Base-by-base conservation (phyloP, 2,888 invertebrate genomes). In the Philereme vetulata region DNA sequence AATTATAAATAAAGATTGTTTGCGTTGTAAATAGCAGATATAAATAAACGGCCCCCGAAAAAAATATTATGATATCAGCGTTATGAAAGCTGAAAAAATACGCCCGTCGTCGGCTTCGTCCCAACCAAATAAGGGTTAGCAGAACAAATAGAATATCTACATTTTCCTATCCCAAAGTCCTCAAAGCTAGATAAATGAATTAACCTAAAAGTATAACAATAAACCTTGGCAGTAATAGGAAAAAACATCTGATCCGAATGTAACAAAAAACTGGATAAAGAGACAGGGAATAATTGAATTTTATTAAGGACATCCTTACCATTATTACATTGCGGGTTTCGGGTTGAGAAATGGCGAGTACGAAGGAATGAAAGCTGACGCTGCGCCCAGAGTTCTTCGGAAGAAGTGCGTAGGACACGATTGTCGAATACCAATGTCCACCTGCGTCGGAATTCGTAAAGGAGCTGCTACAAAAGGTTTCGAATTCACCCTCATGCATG, bases 281-380 rank as follows among this genome's bases (percentile, higher is more conserved):
- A 73, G 71, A 61, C 52, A 70, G 64, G 63, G 74, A 72, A 81
- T 81, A 82, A 82, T 82, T 82, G 78, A 81, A 81, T 82, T 83
- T 78, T 79, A 77, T 75, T 78, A 74, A 68, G 69, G 72, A 71
- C 73, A 72, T 76, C 71, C 74, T 74, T 73, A 74, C 71, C 75
- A 71, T 76, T 78, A 81, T 81, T 81, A 77, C 73, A 75, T 76
- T 78, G 75, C 65, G 78, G 77, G 71, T 64, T 71, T 69, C 66
- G 74, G 72, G 75, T 73, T 72, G 69, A 70, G 70, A 74, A 72
- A 75, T 66, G 68, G 70, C 66, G 62, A 71, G 70, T 75, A 72
- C 64, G 65, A 66, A 67, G 66, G 59, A 76, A 75, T 67, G 68
- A 60, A 66, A 75, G 75, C 78, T 78, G 79, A 78, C 78, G 67